Evolutionary conservation across 2,113 vertebrate species (phyloP).

Genomic region (Pseudorhombus dupliciocellatus): DNA sequence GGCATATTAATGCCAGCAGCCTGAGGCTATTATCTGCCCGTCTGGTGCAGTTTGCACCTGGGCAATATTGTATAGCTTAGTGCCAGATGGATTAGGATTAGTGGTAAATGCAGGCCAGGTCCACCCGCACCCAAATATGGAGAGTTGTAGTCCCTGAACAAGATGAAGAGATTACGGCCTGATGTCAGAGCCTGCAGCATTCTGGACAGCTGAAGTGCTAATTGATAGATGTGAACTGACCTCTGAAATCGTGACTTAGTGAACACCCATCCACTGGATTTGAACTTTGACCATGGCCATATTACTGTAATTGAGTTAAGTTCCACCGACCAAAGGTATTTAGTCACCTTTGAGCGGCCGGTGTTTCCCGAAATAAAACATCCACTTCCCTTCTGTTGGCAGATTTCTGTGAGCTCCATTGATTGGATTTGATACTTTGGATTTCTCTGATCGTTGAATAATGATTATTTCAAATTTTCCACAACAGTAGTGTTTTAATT

Average conservation of each 20-base stretch:
- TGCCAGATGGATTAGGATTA: slow-evolving; percentile 78
- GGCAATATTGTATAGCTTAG: slow-evolving; percentile 63
- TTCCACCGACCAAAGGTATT: not conserved
- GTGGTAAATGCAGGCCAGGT: slow-evolving; percentile 51
- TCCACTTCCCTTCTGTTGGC: not conserved
- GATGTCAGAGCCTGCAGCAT: slow-evolving; percentile 50
- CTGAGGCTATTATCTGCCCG: slow-evolving; percentile 49
- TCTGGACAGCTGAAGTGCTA: slow-evolving; percentile 30
- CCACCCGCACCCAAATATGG: slow-evolving; percentile 37
- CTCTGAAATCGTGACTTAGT: not conserved
- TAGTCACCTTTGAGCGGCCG: not conserved
- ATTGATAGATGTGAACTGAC: slow-evolving; percentile 33
- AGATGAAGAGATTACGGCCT: slow-evolving; percentile 72
- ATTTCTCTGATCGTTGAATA: no score
- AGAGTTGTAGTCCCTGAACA: slow-evolving; percentile 48
- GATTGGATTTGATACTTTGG: no score
- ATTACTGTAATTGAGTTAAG: not conserved
- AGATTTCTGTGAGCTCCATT: no score
- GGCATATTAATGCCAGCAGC: slow-evolving; percentile 45
- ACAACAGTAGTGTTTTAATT: no score
- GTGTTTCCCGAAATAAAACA: not conserved
- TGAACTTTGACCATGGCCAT: slow-evolving; percentile 13
- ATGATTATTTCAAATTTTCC: no score
- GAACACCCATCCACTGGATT: not conserved
- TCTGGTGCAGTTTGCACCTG: slow-evolving; percentile 65